Conservation (phyloP, 2,797 vertebrate species). For the Sebastes iracundus region DNA sequence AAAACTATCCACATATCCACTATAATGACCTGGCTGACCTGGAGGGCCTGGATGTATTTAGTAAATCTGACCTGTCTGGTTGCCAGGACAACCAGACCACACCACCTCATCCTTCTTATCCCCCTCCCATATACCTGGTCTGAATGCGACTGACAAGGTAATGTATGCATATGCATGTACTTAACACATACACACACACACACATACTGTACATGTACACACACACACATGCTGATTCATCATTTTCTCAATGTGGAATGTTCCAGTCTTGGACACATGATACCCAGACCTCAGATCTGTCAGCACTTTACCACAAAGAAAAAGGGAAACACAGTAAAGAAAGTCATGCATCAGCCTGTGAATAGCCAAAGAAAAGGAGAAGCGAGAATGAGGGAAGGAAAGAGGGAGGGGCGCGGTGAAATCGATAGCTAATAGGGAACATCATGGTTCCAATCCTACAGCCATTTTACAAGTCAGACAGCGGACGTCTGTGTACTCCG, state of each 20-base stretch:
- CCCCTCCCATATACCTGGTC: conserved; percentile 2
- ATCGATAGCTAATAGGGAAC: conserved; percentile 6
- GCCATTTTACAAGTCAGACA: conserved; percentile 38
- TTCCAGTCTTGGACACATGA: neutral
- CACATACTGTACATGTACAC: neutral
- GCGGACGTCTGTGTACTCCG: neutral
- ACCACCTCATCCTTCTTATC: neutral
- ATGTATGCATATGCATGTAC: neutral
- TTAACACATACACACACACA: neutral
- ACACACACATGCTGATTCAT: neutral
- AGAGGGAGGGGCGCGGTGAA: neutral
- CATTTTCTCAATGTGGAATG: neutral
- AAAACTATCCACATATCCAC: neutral
- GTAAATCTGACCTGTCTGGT: conserved; percentile 19
- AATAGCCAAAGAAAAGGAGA: conserved; percentile 32
- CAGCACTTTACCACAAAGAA: neutral
- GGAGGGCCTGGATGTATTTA: neutral
- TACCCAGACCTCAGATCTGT: neutral
- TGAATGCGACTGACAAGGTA: conserved; percentile 22
- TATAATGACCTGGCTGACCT: neutral
- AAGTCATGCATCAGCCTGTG: conserved; percentile 11
- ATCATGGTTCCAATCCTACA: conserved; percentile 21
- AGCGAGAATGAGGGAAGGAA: conserved; percentile 7
- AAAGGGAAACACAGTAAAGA: neutral
- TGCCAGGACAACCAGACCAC: conserved; percentile 46